Percentiles rank a stretch among this genome's conserved stretches.
These are phyloP conservation scores for Chionomys nivalis DNA, from an alignment of 2,113 vertebrate species.

Conservation along the genomic window DNA sequence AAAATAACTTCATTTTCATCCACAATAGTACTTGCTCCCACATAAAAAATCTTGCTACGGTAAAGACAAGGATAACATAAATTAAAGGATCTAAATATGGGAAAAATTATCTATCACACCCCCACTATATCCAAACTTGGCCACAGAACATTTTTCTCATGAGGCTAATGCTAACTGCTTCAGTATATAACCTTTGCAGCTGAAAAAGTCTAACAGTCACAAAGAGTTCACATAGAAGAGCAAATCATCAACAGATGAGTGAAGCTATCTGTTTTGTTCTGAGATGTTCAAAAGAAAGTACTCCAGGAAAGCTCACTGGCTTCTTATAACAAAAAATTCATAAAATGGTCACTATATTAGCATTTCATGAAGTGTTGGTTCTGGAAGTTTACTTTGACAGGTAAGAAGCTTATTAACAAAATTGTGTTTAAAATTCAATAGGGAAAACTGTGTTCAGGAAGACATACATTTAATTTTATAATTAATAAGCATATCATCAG, in stretches of 20 bases:
- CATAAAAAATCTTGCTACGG: slow-evolving; percentile 68
- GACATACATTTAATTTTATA: slow-evolving; percentile 4
- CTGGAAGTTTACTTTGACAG: background rate
- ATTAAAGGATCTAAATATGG: slow-evolving; percentile 78
- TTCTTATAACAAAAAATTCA: background rate
- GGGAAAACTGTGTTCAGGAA: background rate
- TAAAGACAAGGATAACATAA: slow-evolving; percentile 72
- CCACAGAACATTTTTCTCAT: slow-evolving; percentile 68
- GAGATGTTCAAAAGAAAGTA: background rate
- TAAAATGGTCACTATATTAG: background rate
- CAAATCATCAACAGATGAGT: background rate
- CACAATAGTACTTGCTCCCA: slow-evolving; percentile 62
- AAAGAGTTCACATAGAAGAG: slow-evolving; percentile 60
- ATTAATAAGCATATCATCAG: slow-evolving; percentile 5
- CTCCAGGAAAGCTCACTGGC: background rate
- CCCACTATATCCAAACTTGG: slow-evolving; percentile 68
- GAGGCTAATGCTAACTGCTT: slow-evolving; percentile 70
- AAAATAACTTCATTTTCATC: slow-evolving; percentile 70
- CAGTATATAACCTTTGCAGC: slow-evolving; percentile 37
- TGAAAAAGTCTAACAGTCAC: slow-evolving; percentile 56
- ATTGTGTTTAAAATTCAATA: background rate
- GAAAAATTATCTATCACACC: slow-evolving; percentile 75
- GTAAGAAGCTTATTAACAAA: background rate
- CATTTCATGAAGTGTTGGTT: background rate
- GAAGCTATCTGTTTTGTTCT: slow-evolving; percentile 53